Evolutionary conservation across 2,888 invertebrate genomes (phyloP).

Genomic region (Acanthosepion esculentum): DNA sequence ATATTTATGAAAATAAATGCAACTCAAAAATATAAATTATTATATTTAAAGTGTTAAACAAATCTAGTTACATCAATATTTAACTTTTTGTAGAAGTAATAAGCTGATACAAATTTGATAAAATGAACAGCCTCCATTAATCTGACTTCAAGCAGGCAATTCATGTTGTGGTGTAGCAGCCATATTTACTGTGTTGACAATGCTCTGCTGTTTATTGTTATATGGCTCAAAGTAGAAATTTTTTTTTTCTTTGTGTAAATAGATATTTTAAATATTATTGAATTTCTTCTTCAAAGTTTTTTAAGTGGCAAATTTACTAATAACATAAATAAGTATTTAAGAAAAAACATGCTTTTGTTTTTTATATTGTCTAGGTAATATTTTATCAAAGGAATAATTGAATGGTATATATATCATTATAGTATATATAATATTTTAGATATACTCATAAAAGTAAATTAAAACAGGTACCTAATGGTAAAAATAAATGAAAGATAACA

Average conservation of each 20-base stretch:
- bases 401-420: not conserved
- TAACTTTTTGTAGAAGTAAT: not conserved
- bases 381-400: not conserved
- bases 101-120: not conserved
- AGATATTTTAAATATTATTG: not conserved
- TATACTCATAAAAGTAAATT: not conserved
- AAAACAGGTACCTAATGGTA: not conserved
- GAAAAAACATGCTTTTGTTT: not conserved
- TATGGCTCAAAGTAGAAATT: not conserved
- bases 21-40: not conserved
- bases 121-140: not conserved
- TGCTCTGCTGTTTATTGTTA: not conserved
- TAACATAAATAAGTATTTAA: not conserved
- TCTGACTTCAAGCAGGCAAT: not conserved
- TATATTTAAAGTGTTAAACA: not conserved
- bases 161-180: not conserved
- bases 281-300: not conserved
- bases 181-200: conserved; percentile 21
- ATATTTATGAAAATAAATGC: too few relatives aligned
- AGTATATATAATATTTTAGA: not conserved
- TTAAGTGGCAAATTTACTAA: not conserved
- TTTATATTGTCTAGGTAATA: not conserved
- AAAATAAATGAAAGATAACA: not conserved
- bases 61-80: not conserved
- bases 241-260: not conserved